phyloP scores from a whole-genome alignment of 2,113 vertebrate genomes.

The Silurus asotus region DNA sequence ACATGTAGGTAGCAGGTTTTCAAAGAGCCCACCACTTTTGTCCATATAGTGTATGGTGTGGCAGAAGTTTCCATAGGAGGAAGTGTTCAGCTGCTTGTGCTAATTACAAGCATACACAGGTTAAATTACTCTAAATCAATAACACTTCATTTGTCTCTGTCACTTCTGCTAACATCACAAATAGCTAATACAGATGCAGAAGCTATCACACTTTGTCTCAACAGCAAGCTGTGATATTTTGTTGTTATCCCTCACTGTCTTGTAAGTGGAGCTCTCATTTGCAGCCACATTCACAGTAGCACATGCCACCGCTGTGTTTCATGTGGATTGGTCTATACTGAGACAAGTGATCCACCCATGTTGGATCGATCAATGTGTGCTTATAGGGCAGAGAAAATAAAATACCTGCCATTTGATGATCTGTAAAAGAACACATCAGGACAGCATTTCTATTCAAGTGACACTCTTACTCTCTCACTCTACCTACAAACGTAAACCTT shows the following conservation, averaged over 20 bases:
- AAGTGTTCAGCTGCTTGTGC: background rate
- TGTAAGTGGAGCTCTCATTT: background rate
- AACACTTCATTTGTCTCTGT: constrained; percentile 2
- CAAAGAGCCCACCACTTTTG: too few species aligned
- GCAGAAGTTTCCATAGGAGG: background rate
- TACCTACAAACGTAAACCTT: background rate
- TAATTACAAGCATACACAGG: background rate
- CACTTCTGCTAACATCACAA: background rate
- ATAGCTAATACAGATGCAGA: constrained; percentile 1
- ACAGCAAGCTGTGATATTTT: background rate
- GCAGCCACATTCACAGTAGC: background rate
- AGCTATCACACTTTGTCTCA: constrained; percentile 3
- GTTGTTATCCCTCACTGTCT: background rate
- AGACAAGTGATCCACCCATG: constrained; percentile 24
- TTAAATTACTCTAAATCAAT: constrained; percentile 21
- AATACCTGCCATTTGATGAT: constrained; percentile 56
- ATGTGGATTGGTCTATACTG: constrained; percentile 21
- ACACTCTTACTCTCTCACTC: constrained; percentile 45
- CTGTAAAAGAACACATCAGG: constrained; percentile 60
- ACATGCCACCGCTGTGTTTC: constrained; percentile 14
- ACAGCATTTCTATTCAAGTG: constrained; percentile 57
- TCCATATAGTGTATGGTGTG: background rate
- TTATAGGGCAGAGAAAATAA: constrained; percentile 46
- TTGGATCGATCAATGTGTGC: constrained; percentile 60
- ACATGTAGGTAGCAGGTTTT: too few species aligned